Base-by-base conservation (phyloP, 2,888 invertebrate species). In the Drosophila barbarae region DNA sequence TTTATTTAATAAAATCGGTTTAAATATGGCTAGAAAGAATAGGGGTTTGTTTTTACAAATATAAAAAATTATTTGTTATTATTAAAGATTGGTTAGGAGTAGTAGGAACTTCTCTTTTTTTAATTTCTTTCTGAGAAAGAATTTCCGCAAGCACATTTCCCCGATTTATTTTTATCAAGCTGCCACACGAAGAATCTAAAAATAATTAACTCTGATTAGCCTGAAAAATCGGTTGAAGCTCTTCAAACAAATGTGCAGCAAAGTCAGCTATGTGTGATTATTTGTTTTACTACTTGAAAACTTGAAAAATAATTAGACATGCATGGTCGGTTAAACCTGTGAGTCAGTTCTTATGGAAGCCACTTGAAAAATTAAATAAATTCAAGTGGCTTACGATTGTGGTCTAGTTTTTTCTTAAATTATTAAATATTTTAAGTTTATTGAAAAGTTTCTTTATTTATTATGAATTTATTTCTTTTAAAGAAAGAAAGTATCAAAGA, bases 231-330 rank as follows among this genome's bases (percentile, higher is more conserved):
- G 23, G 21, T 13, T 30, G 6, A 28, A 26, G 46, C 57, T 34
- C 26, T 4, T 8, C 1, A 21, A n/a, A 5, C n/a, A 34, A 56
- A 15, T 50, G 39, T 50, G 32, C 32, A 39, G 26, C 5, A 26
- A 50, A 50, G 30, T 55, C 13, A 28, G 47, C 28, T 30, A 18
- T 47, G 28, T 10, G 15, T 38, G 23, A 32, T 53, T 39, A 51
- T 28, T 47, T 57, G 42, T 35, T 36, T 28, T 46, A 30, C 18
- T 42, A 28, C 57, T 23, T 35, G 41, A 9, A 47, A 61, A 49
- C 21, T 35, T 35, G 6, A 23, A 30, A 35, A 23, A 30, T 35
- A 36, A 49, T 58, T 30, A 42, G 15, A 18, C 41, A 35, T 49
- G 21, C 34, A 15, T 38, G 1, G 28, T 32, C 10, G 34, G 28